Evolutionary conservation across 92 coral and sea anemone genomes (phyloP), one percentile per base, ranked within the genome.

Genomic region (Epizoanthus fatuus): DNA sequence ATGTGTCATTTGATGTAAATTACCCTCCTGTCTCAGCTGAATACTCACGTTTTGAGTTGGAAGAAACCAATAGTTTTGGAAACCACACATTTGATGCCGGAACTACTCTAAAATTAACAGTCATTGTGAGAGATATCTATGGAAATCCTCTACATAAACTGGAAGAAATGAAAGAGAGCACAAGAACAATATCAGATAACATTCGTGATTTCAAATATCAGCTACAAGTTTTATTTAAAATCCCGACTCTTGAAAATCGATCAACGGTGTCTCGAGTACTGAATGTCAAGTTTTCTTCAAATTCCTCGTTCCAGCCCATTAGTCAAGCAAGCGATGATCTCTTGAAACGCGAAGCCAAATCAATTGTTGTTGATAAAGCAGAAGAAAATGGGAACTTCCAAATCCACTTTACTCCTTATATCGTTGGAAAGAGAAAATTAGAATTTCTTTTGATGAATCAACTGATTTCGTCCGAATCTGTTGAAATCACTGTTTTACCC

Each of bases 381-480:
- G 79, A 73, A 29, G 38, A 29, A 29, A 9, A 39, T 29, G 79
- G 40, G 7, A 13, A 52, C 15, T 73, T 73, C 17, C 3, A 25
- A 52, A 52, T 73, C 29, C 29, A 12, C 51, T 73, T 73, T 14
- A 52, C 63, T 73, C 45, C 39, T 0, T 73, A 12, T 53, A 44
- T 53, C 10, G 79, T 62, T 73, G 79, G 79, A 54, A 44, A 73
- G 32, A 73, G 60, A 53, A 45, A 73, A 29, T 29, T 73, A 32
- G 63, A 53, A 15, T 45, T 73, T 14, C 22, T 7, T 49, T 5
- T 73, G 45, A 73, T 13, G 29, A 32, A 25, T 53, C 9, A 32
- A 19, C n/a, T 22, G 13, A 20, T 73, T 53, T 1, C 20, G 0
- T 32, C 57, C 0, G 5, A 2, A 12, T 62, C 64, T 3, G 7